A percentile compares a stretch with the other conserved stretches of the same genome.
These are phyloP conservation scores for Podarcis lilfordi DNA, from an alignment of 2,797 vertebrate species.

Conservation along the genomic window DNA sequence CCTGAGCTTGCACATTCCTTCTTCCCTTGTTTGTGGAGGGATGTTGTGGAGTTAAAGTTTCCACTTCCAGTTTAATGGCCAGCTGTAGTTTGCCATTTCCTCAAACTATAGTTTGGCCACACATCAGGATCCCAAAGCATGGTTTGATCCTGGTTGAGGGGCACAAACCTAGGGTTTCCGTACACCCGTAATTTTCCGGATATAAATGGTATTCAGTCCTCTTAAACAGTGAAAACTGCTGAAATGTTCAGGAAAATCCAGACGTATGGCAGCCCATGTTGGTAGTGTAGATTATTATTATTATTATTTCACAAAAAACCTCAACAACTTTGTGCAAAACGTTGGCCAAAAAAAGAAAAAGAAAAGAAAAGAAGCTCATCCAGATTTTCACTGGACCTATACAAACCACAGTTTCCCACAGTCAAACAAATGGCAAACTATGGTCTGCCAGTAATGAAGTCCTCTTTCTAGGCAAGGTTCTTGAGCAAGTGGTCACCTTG, in stretches of 20 bases:
- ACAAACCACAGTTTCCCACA: neutral
- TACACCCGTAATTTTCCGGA: no score
- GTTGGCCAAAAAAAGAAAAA: no score
- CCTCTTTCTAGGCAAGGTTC: no score
- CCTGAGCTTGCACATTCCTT: neutral
- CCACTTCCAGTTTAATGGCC: neutral
- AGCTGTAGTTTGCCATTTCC: neutral
- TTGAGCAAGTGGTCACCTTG: no score
- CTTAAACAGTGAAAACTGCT: no score
- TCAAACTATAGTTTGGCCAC: neutral
- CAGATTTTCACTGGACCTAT: neutral
- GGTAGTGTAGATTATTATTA: no score
- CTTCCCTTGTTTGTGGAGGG: neutral
- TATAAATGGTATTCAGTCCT: no score
- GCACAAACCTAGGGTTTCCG: neutral
- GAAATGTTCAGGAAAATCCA: no score
- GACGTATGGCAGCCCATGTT: no score
- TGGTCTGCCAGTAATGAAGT: neutral
- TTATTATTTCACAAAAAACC: no score
- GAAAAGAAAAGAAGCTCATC: no score
- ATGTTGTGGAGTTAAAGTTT: neutral
- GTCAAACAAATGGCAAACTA: neutral
- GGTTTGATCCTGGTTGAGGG: neutral
- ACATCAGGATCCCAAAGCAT: neutral
- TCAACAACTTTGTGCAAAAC: no score